A percentile compares a stretch with the other conserved stretches of the same genome.
Evolutionary conservation across 2,888 invertebrate species (phyloP).

Genomic region (Acleris literana): DNA sequence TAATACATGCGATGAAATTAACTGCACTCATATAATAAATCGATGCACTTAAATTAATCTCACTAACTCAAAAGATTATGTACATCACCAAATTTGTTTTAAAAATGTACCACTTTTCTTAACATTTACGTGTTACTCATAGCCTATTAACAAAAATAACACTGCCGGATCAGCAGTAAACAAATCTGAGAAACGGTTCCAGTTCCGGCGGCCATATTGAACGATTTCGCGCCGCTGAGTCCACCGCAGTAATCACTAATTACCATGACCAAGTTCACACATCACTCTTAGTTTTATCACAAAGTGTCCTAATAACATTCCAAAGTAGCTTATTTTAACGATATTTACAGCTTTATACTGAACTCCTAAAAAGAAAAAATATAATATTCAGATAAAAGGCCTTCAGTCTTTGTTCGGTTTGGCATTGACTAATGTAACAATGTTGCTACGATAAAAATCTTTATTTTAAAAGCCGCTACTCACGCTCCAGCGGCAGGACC

Average conservation of each 20-base stretch:
- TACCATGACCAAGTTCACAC: slow-evolving; percentile 18
- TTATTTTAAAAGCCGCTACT: too few species aligned
- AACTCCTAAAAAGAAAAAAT: slow-evolving; percentile 9
- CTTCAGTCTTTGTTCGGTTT: slow-evolving; percentile 31
- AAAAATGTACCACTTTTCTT: slow-evolving; percentile 38
- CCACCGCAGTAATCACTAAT: slow-evolving; percentile 30
- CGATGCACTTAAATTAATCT: slow-evolving; percentile 19
- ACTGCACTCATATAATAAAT: slow-evolving; percentile 5
- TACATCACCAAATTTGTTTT: slow-evolving; percentile 42
- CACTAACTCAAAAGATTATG: slow-evolving; percentile 38
- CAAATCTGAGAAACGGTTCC: slow-evolving; percentile 50
- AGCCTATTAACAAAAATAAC: slow-evolving; percentile 40
- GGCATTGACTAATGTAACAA: slow-evolving; percentile 14
- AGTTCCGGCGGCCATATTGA: slow-evolving; percentile 65
- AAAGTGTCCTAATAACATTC: slow-evolving; percentile 13
- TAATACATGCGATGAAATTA: too few species aligned
- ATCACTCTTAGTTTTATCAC: slow-evolving; percentile 24
- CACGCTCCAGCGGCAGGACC: too few species aligned
- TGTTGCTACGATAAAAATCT: slow-evolving; percentile 10
- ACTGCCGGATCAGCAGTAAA: slow-evolving; percentile 52
- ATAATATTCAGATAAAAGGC: not conserved
- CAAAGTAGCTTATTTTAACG: slow-evolving; percentile 2
- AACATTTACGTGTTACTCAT: slow-evolving; percentile 37
- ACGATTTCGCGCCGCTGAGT: slow-evolving; percentile 47
- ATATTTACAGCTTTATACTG: slow-evolving; percentile 25